Evolutionary conservation across 2,888 invertebrate genomes (phyloP), one percentile per base, ranked within the genome.

Genomic region (Lissocephala sabroskyi): DNA sequence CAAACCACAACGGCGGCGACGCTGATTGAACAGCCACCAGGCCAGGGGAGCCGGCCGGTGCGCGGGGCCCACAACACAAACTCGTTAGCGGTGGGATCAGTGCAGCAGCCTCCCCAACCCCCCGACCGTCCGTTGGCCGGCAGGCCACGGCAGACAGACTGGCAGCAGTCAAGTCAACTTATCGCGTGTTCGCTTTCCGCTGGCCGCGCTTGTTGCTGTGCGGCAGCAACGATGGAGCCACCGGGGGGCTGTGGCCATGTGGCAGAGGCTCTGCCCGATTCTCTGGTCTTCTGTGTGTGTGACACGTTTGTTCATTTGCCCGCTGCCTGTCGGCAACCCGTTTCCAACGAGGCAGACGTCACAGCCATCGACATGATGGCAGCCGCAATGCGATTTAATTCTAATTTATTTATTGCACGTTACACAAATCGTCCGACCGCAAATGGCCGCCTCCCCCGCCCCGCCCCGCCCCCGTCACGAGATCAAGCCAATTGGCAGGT

Each of bases 141-240:
- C 9, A 10, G 19, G 41, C 48, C 56, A 57, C 58, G 67, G 76
- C 76, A 73, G 73, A 73, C 73, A 76, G 70, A 65, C 61, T 73
- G 76, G 79, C 74, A 64, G 56, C 68, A 59, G 37, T 18, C 37
- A 19, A 4, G 18, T 42, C 35, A 35, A 35, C 6, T 35, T 35
- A 16, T 35, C 10, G 14, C 16, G 35, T 3, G 70, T 76, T 73
- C 62, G 56, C 55, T 67, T 66, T 71, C 62, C 64, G 67, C 49
- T 33, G 49, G 45, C 17, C 33, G 36, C 49, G 41, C 41, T 49
- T 52, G 70, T 70, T 70, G 68, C 68, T 64, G 68, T 75, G 74
- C 74, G 68, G 68, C 62, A 74, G 67, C 62, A 54, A 52, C 37
- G 23, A 37, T 37, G 18, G n/a, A 18, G 19, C 18, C 37, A 37